Percentiles rank a stretch among this genome's conserved stretches.
These are phyloP conservation scores for Aphaenogaster rudis DNA, from an alignment of 1,140 invertebrate species.

Conservation along the genomic window DNA sequence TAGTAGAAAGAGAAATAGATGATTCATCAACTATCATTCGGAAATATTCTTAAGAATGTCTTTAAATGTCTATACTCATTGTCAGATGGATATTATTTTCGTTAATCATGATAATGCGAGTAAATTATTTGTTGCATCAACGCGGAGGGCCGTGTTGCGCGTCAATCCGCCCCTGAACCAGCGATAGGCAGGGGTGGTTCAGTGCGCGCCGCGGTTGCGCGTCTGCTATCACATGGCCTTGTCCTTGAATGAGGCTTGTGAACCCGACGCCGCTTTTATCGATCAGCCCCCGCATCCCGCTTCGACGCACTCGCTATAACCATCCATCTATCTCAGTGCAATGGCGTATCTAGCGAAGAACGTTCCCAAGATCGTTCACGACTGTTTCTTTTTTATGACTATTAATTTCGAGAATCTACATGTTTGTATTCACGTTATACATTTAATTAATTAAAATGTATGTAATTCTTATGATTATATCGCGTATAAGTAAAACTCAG, in stretches of 20 bases:
- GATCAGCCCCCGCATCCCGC: constrained; percentile 87
- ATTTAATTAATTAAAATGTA: background rate
- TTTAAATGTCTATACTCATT: background rate
- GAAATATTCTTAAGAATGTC: background rate
- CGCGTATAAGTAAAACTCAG: background rate
- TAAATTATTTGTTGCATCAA: constrained; percentile 39
- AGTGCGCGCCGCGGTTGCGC: constrained; percentile 85
- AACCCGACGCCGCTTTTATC: constrained; percentile 87
- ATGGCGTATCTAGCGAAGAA: constrained; percentile 80
- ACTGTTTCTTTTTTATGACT: background rate
- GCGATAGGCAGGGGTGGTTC: constrained; percentile 82
- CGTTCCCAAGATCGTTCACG: constrained; percentile 50
- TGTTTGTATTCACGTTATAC: background rate
- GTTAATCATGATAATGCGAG: constrained; percentile 70
- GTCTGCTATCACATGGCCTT: constrained; percentile 87
- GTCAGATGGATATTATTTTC: background rate
- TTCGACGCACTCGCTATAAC: constrained; percentile 84
- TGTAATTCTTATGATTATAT: background rate
- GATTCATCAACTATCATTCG: background rate
- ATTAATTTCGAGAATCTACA: background rate
- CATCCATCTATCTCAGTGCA: constrained; percentile 84
- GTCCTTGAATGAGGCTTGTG: constrained; percentile 88
- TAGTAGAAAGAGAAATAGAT: background rate
- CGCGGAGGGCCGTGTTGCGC: constrained; percentile 9
- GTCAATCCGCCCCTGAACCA: constrained; percentile 48